phyloP scores from a whole-genome alignment of 2,888 invertebrate genomes.

The Trichopoda pennipes region DNA sequence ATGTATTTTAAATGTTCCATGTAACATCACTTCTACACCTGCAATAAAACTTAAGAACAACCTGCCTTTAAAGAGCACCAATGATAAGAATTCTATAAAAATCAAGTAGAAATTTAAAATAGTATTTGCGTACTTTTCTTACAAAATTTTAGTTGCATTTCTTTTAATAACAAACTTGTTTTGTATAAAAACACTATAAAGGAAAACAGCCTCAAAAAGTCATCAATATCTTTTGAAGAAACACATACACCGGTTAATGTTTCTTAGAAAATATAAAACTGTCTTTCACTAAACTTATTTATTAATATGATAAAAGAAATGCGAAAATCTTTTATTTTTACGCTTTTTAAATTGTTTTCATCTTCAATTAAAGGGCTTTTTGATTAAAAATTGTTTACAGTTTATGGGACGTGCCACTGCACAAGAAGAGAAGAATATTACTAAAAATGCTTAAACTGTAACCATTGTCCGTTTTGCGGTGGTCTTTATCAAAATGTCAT shows the following conservation, averaged over 20 bases:
- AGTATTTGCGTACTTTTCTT: conserved; percentile 47
- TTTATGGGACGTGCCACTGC: conserved; percentile 59
- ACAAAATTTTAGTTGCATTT: conserved; percentile 47
- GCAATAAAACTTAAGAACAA: conserved; percentile 26
- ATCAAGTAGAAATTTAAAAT: conserved; percentile 61
- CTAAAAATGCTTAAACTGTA: conserved; percentile 15
- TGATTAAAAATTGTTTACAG: conserved; percentile 46
- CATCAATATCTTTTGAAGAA: conserved; percentile 14
- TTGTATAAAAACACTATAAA: conserved; percentile 9
- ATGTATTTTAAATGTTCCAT: conserved; percentile 18
- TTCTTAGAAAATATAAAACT: conserved; percentile 23
- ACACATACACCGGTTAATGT: background rate
- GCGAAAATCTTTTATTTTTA: background rate
- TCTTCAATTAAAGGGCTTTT: conserved; percentile 55
- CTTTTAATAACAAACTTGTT: conserved; percentile 48
- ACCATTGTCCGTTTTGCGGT: conserved; percentile 53
- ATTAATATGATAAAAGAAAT: conserved; percentile 6
- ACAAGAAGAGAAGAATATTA: conserved; percentile 3
- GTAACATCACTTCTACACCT: background rate
- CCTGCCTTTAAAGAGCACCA: conserved; percentile 52
- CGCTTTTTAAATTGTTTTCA: conserved; percentile 29
- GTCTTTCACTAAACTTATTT: conserved; percentile 16
- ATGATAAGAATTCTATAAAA: conserved; percentile 58
- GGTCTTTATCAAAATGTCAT: conserved; percentile 66
- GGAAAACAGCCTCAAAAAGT: conserved; percentile 7